Conservation (phyloP, 2,113 vertebrate species). For the Plestiodon gilberti region DNA sequence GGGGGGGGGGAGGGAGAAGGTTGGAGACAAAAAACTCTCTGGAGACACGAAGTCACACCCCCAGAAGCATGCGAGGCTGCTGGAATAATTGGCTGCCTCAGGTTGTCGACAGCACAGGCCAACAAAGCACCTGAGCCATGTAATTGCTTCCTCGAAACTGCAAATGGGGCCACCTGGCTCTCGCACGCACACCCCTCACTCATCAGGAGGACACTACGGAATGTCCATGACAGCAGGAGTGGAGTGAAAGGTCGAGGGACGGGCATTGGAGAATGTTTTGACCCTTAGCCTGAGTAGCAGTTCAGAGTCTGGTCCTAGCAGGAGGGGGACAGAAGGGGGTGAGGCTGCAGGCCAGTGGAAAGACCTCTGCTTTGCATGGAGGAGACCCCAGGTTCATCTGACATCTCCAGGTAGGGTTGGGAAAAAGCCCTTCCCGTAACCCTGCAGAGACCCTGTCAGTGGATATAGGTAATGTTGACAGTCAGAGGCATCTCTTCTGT, state of each 20-base stretch:
- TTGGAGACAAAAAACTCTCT: conserved; percentile 33
- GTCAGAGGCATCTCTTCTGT: too few relatives aligned
- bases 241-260: fast-evolving
- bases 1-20: not conserved
- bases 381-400: too few relatives aligned
- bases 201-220: not conserved
- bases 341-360: too few relatives aligned
- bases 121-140: conserved; percentile 65
- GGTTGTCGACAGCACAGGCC: conserved; percentile 49
- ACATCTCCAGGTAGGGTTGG: too few relatives aligned
- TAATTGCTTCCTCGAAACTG: conserved; percentile 55
- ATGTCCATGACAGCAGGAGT: not conserved
- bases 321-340: too few relatives aligned
- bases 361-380: too few relatives aligned
- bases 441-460: too few relatives aligned
- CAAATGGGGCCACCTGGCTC: not conserved
- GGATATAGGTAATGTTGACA: too few relatives aligned
- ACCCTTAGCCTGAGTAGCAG: too few relatives aligned
- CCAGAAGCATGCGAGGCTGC: conserved; percentile 42
- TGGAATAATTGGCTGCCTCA: conserved; percentile 65
- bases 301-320: too few relatives aligned
- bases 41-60: not conserved
- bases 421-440: too few relatives aligned
- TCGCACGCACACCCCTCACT: fast-evolving
- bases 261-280: too few relatives aligned